Evolutionary conservation across 2,888 invertebrate genomes (phyloP).

Genomic region (Lumbricus terrestris): DNA sequence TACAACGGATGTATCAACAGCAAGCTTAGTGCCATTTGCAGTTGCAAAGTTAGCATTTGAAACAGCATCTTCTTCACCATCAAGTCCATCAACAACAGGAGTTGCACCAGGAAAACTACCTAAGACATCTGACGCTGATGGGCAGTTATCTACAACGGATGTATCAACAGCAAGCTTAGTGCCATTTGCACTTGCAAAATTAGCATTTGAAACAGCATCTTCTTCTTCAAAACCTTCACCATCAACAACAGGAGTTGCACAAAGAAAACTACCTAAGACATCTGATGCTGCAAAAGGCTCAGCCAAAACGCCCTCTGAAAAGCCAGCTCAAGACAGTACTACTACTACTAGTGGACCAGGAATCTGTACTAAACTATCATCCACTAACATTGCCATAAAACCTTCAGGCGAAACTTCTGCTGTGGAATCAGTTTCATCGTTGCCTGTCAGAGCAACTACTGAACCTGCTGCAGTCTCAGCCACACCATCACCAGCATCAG

Average conservation of each 20-base stretch:
- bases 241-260: neutral
- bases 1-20: neutral
- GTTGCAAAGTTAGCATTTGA: neutral
- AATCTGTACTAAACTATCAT: neutral
- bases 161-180: neutral
- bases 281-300: neutral
- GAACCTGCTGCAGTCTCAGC: neutral
- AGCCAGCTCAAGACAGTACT: neutral
- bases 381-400: neutral
- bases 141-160: neutral
- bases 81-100: neutral
- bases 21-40: neutral
- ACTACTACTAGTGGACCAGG: neutral
- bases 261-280: neutral
- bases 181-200: neutral
- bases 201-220: neutral
- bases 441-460: neutral
- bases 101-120: neutral
- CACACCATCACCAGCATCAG: neutral
- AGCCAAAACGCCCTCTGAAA: neutral
- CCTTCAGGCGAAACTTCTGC: neutral
- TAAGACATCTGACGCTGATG: too few species aligned
- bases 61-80: neutral
- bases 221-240: too few species aligned
- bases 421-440: neutral